Evolutionary conservation across 1,140 invertebrate species (phyloP).

Genomic region (Solenopsis fugax): DNA sequence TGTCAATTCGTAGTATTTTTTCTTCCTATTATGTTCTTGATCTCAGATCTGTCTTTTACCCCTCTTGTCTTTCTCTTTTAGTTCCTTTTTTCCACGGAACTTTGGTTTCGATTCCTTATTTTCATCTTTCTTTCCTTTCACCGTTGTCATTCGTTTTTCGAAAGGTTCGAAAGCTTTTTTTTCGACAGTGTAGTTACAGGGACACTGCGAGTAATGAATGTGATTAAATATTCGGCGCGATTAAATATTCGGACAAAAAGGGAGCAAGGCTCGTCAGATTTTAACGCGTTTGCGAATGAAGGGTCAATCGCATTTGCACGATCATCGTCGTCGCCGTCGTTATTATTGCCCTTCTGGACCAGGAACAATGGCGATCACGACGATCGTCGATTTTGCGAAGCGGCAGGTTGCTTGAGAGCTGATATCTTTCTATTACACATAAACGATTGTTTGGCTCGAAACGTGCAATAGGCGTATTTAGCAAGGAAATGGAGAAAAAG

Average conservation of each 20-base stretch:
- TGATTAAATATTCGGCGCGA: neutral
- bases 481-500: conserved; percentile 57
- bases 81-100: neutral
- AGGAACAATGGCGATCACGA: neutral
- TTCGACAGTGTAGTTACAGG: conserved; percentile 65
- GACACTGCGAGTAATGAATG: conserved; percentile 54
- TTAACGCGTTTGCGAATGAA: conserved; percentile 25
- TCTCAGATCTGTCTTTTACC: neutral
- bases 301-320: conserved; percentile 33
- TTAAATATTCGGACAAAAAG: conserved; percentile 39
- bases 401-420: conserved; percentile 23
- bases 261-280: conserved; percentile 19
- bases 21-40: neutral
- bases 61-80: neutral
- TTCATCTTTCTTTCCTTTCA: conserved; percentile 61
- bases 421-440: conserved; percentile 63
- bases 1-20: neutral
- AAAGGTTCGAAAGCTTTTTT: conserved; percentile 41
- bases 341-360: neutral
- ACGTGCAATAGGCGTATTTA: conserved; percentile 76
- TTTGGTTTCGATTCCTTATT: conserved; percentile 40
- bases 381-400: neutral
- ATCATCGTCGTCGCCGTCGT: conserved; percentile 42
- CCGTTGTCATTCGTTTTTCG: conserved; percentile 58
- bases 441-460: conserved; percentile 75